Conservation (phyloP, 2,888 invertebrate species). For the Fragum whitleyi region DNA sequence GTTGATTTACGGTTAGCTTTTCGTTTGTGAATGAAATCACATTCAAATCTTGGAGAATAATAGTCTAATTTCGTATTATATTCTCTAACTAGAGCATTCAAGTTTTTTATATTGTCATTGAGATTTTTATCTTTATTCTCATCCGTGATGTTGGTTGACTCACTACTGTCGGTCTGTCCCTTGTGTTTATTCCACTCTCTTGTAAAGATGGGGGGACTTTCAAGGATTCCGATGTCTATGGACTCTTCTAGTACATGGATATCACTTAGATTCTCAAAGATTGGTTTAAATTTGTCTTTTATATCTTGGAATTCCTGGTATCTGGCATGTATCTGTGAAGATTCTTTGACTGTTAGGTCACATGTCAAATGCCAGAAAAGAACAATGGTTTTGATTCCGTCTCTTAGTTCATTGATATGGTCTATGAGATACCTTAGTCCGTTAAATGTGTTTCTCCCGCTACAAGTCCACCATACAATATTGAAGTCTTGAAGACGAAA, state of each 20-base stretch:
- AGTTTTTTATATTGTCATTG: not conserved
- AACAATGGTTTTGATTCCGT: conserved; percentile 1
- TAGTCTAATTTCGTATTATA: not conserved
- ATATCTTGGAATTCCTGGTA: not conserved
- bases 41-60: not conserved
- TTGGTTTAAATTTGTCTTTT: not conserved
- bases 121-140: not conserved
- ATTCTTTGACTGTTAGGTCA: conserved; percentile 1
- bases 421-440: conserved; percentile 8
- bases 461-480: not conserved
- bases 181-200: conserved; percentile 16
- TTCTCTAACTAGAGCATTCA: not conserved
- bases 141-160: not conserved
- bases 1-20: not conserved
- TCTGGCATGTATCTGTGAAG: not conserved
- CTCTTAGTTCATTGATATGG: not conserved
- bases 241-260: conserved; percentile 4
- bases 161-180: too few species aligned
- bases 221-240: conserved; percentile 33
- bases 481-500: not conserved
- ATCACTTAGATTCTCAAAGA: not conserved
- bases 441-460: not conserved
- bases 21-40: too few species aligned
- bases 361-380: conserved; percentile 18
- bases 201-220: conserved; percentile 24